Percentiles rank a stretch among this genome's conserved stretches.
phyloP scores from a whole-genome alignment of 2,797 vertebrate genomes.

The Myripristis jacobus region DNA sequence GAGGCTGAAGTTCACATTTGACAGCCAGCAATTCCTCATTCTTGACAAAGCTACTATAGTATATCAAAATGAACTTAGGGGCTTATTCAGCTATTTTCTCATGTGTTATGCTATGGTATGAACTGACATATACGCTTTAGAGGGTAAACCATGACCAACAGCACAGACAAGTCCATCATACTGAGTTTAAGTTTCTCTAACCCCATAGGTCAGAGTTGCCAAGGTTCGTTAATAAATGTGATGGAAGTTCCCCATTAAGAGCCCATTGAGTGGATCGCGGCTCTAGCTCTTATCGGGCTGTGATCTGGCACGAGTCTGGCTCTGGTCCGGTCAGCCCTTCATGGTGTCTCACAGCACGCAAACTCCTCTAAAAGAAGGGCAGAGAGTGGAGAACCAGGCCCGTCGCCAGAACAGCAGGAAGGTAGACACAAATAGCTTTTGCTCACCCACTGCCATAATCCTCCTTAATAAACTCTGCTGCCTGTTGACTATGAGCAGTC shows the following conservation, averaged over 20 bases:
- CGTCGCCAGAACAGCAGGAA: slow-evolving; percentile 49
- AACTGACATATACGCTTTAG: not conserved
- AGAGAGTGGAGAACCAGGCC: slow-evolving; percentile 26
- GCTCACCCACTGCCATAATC: slow-evolving; percentile 64
- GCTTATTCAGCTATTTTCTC: no score
- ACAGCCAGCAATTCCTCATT: no score
- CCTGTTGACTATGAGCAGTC: slow-evolving; percentile 49
- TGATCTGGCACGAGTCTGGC: slow-evolving; percentile 7
- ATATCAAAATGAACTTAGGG: no score
- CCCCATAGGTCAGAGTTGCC: not conserved
- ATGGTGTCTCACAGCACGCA: slow-evolving; percentile 11
- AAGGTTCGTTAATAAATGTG: not conserved
- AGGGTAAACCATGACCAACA: not conserved
- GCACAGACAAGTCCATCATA: not conserved
- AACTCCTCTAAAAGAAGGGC: slow-evolving; percentile 26
- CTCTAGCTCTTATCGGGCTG: no score
- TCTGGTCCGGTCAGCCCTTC: slow-evolving; percentile 16
- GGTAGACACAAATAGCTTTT: slow-evolving; percentile 37
- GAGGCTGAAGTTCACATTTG: no score
- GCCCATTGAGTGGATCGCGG: not conserved
- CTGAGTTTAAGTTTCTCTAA: not conserved
- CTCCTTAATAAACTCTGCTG: slow-evolving; percentile 61
- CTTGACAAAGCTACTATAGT: no score
- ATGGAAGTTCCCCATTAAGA: no score
- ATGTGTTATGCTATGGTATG: no score